Percentiles rank a stretch among this genome's conserved stretches.
Conservation (phyloP, 2,113 vertebrate genomes). For the Neotoma lepida region DNA sequence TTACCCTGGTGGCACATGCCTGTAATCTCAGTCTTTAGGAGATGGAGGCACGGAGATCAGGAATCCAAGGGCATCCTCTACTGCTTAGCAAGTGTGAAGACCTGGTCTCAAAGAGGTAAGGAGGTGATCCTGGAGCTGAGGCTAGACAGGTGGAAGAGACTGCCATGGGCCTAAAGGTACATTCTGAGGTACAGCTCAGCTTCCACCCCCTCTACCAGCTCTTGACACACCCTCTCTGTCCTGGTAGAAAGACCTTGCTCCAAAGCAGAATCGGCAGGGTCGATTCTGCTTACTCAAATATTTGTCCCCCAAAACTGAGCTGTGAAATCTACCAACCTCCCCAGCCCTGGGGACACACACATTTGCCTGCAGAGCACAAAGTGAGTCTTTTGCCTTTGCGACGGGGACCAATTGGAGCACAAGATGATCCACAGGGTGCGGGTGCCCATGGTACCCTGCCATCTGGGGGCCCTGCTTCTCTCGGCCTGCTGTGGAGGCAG, state of each 20-base stretch:
- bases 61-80: neutral
- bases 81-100: neutral
- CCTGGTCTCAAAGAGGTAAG: neutral
- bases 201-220: neutral
- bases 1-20: neutral
- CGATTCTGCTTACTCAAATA: conserved; percentile 80
- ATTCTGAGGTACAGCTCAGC: fast-evolving
- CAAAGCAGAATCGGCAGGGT: conserved; percentile 69
- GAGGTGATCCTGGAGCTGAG: neutral
- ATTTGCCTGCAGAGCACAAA: conserved; percentile 90
- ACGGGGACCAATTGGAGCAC: conserved; percentile 93
- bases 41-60: neutral
- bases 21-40: neutral
- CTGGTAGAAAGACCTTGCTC: conserved; percentile 67
- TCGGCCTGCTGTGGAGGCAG: conserved; percentile 87
- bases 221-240: neutral
- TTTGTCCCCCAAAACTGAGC: conserved; percentile 85
- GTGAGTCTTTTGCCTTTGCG: conserved; percentile 93
- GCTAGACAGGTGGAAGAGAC: fast-evolving
- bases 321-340: conserved; percentile 89
- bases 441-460: conserved; percentile 90
- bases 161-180: fast-evolving
- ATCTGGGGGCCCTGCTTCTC: conserved; percentile 92
- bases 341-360: conserved; percentile 84
- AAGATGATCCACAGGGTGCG: conserved; percentile 92